These are phyloP conservation scores for Sphaerophoria rueppellii DNA, from an alignment of 2,888 invertebrate species.

Conservation along the genomic window DNA sequence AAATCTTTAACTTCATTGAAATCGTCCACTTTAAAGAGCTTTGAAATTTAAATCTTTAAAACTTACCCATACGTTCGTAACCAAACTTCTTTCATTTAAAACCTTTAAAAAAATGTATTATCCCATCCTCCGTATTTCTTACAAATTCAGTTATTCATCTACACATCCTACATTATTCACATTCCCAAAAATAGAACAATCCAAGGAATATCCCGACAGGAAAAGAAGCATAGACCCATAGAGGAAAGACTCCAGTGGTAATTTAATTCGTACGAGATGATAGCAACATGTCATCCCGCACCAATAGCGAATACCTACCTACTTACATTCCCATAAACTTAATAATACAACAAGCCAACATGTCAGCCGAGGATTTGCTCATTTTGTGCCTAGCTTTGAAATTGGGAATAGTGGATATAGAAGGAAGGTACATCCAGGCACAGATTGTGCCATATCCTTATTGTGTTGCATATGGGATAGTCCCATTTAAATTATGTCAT, in stretches of 20 bases:
- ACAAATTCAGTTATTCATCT: slow-evolving; percentile 20
- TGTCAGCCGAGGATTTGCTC: slow-evolving; percentile 65
- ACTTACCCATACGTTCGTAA: background rate
- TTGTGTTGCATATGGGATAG: slow-evolving; percentile 66
- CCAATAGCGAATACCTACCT: slow-evolving; percentile 57
- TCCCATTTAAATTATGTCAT: slow-evolving; percentile 70
- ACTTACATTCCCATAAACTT: background rate
- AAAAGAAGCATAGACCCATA: background rate
- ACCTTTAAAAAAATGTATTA: slow-evolving; percentile 1
- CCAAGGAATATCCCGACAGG: background rate
- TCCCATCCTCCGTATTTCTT: slow-evolving; percentile 23
- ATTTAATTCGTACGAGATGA: slow-evolving; percentile 63
- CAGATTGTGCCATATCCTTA: slow-evolving; percentile 66
- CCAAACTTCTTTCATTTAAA: slow-evolving; percentile 16
- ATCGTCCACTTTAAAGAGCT: background rate
- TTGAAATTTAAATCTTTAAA: too few relatives aligned
- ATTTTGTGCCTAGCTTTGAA: slow-evolving; percentile 56
- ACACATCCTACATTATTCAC: slow-evolving; percentile 17
- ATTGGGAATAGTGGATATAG: slow-evolving; percentile 48
- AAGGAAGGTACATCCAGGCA: slow-evolving; percentile 39
- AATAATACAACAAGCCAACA: slow-evolving; percentile 29
- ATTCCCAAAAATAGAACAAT: slow-evolving; percentile 50
- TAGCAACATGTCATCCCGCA: slow-evolving; percentile 54
- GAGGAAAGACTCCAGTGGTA: slow-evolving; percentile 20
- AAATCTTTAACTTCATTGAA: slow-evolving; percentile 6